phyloP scores from a whole-genome alignment of 2,113 vertebrate genomes.

The Tamias sibiricus region DNA sequence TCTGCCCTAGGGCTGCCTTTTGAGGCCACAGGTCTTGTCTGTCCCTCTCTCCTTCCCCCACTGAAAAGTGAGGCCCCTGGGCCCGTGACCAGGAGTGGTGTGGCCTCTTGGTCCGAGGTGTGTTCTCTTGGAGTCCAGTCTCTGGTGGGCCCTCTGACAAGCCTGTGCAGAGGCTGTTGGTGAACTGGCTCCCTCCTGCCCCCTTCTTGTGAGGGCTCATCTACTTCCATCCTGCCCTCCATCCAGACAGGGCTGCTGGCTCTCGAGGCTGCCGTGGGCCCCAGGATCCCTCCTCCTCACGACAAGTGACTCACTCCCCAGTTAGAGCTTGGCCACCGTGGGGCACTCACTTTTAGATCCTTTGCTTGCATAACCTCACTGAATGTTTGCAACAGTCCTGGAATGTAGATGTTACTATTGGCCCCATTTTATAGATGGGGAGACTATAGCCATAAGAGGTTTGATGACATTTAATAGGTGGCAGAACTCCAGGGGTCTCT shows the following conservation, averaged over 20 bases:
- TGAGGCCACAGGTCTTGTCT: background rate
- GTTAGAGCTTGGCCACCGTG: background rate
- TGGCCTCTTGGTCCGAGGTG: background rate
- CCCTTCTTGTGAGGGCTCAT: background rate
- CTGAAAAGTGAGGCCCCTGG: background rate
- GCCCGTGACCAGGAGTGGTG: background rate
- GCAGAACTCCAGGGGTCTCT: background rate
- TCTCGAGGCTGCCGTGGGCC: too few relatives aligned
- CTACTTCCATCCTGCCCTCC: too few relatives aligned
- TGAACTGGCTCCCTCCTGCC: background rate
- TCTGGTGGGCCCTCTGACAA: background rate
- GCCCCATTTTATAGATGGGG: background rate
- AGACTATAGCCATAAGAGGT: background rate
- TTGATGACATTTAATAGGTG: background rate
- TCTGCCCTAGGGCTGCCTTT: background rate
- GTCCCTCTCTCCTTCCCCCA: background rate
- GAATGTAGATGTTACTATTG: background rate
- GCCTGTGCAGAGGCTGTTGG: background rate
- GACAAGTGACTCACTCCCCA: background rate
- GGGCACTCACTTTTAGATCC: background rate
- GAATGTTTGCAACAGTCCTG: background rate
- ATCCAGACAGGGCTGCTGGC: background rate
- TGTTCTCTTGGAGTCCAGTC: background rate
- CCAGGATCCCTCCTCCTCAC: background rate
- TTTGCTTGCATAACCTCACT: background rate